phyloP scores from a whole-genome alignment of 53 echinoderm and acorn worm species.

The Astropecten irregularis region DNA sequence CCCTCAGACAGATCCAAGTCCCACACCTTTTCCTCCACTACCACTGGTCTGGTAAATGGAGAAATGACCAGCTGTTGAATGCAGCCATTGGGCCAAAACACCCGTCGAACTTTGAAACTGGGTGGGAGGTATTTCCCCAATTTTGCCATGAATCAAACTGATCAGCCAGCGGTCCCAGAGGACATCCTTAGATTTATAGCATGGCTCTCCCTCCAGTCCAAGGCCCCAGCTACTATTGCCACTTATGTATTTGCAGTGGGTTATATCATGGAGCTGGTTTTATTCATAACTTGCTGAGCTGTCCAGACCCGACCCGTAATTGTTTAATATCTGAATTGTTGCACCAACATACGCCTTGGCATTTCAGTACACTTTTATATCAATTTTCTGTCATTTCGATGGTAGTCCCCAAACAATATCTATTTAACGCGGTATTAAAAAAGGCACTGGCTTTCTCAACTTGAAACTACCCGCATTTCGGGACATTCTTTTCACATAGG shows the following conservation, averaged over 20 bases:
- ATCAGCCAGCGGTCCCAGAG: background rate
- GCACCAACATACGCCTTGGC: too few relatives aligned
- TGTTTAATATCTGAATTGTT: slow-evolving; percentile 15
- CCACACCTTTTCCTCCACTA: slow-evolving; percentile 10
- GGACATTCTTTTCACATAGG: too few relatives aligned
- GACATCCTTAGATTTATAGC: slow-evolving; percentile 6
- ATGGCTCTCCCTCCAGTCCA: background rate
- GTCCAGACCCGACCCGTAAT: background rate
- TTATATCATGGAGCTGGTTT: too few relatives aligned
- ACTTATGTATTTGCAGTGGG: background rate
- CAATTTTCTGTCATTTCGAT: too few relatives aligned
- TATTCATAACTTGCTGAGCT: background rate
- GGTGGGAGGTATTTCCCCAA: background rate
- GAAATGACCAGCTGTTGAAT: background rate
- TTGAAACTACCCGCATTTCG: too few relatives aligned
- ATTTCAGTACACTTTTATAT: too few relatives aligned
- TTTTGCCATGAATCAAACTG: background rate
- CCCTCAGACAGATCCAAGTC: background rate
- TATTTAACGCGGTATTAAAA: too few relatives aligned
- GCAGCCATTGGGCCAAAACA: background rate
- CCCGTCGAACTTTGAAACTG: background rate
- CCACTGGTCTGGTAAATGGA: background rate
- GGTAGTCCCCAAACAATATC: too few relatives aligned
- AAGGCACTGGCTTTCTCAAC: too few relatives aligned
- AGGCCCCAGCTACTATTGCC: background rate